A percentile compares a stretch with the other conserved stretches of the same genome.
phyloP scores from a whole-genome alignment of 1,140 invertebrate genomes.

The Mactra quadrangularis region DNA sequence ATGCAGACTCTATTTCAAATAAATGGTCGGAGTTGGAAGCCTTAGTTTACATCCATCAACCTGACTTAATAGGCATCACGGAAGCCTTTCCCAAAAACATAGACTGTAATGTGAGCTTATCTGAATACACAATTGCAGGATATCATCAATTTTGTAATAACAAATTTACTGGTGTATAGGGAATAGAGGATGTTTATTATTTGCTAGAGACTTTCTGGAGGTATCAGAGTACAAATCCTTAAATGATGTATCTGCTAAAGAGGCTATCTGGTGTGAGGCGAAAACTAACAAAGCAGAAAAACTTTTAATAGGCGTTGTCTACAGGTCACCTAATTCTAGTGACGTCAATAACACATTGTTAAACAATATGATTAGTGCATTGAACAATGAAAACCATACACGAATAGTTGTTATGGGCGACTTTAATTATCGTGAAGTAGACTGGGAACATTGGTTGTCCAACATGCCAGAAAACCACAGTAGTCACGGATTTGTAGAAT shows the following conservation, averaged over 20 bases:
- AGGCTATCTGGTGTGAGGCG: conserved; percentile 12
- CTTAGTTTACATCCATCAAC: too few relatives aligned
- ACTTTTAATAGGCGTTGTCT: conserved; percentile 5
- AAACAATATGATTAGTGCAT: not conserved
- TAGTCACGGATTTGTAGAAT: conserved; percentile 6
- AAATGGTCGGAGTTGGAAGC: too few relatives aligned
- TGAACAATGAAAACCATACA: conserved; percentile 10
- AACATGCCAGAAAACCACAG: conserved; percentile 9
- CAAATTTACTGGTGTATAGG: not conserved
- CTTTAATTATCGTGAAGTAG: conserved; percentile 32
- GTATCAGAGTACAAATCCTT: conserved; percentile 5
- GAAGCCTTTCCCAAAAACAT: too few relatives aligned
- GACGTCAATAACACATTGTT: conserved; percentile 12
- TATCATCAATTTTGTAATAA: not conserved
- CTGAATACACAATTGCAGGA: too few relatives aligned
- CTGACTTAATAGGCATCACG: too few relatives aligned
- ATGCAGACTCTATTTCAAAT: too few relatives aligned
- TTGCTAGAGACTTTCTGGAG: not conserved
- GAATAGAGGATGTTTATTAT: conserved; percentile 11
- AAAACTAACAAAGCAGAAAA: not conserved
- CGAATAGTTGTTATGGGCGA: conserved; percentile 8
- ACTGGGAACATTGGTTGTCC: conserved; percentile 5
- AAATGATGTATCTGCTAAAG: conserved; percentile 1
- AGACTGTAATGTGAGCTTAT: too few relatives aligned
- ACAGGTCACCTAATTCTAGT: conserved; percentile 9